Evolutionary conservation across 2,797 vertebrate genomes (phyloP).

Genomic region (Lates japonicus): DNA sequence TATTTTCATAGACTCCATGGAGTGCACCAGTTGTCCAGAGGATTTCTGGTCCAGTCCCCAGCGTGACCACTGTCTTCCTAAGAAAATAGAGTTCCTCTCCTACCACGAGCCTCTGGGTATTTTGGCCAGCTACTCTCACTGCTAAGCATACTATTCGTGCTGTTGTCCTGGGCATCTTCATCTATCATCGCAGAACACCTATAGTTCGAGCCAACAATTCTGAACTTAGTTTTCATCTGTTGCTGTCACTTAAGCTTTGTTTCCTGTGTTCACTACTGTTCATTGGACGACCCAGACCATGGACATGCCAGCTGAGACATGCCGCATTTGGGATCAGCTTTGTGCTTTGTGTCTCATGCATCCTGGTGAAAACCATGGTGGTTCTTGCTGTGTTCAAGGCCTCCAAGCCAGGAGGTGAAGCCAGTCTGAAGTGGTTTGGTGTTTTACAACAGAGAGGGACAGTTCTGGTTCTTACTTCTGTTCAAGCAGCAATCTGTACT

Average conservation of each 20-base stretch:
- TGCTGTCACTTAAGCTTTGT: conserved; percentile 65
- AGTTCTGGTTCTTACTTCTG: conserved; percentile 66
- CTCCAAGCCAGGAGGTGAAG: conserved; percentile 66
- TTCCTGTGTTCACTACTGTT: conserved; percentile 77
- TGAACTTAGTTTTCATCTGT: conserved; percentile 74
- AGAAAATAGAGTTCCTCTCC: conserved; percentile 80
- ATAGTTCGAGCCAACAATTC: conserved; percentile 81
- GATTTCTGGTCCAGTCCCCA: conserved; percentile 66
- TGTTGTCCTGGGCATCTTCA: conserved; percentile 72
- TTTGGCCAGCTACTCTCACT: conserved; percentile 71
- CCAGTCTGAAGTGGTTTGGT: conserved; percentile 77
- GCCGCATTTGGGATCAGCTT: conserved; percentile 72
- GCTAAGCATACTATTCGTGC: conserved; percentile 65
- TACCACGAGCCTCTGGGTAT: conserved; percentile 71
- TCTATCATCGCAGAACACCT: conserved; percentile 66
- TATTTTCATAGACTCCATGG: conserved; percentile 69
- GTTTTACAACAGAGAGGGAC: conserved; percentile 76
- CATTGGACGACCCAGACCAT: conserved; percentile 66
- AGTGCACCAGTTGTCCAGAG: conserved; percentile 76
- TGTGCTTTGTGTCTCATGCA: conserved; percentile 72
- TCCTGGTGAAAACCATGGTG: conserved; percentile 77
- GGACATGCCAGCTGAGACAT: conserved; percentile 65
- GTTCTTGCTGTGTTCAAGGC: conserved; percentile 72
- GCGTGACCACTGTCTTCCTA: conserved; percentile 74
- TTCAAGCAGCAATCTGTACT: conserved; percentile 61